phyloP scores from a whole-genome alignment of 2,888 invertebrate genomes.

The Oscheius myriophilus region DNA sequence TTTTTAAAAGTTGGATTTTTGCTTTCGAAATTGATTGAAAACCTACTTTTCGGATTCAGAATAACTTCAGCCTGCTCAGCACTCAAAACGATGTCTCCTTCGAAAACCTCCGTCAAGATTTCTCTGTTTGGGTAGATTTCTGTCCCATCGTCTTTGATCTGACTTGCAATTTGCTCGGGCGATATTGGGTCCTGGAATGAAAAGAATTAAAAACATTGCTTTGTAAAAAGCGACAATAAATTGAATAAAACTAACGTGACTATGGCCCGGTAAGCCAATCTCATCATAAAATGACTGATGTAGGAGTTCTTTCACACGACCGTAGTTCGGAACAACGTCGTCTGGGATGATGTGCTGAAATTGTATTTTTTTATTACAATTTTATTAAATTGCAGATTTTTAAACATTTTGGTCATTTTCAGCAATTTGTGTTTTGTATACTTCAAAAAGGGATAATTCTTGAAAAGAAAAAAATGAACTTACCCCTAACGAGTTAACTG shows the following conservation, averaged over 20 bases:
- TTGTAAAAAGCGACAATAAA: no score
- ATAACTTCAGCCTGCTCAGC: conserved; percentile 62
- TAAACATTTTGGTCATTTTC: no score
- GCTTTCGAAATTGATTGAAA: no score
- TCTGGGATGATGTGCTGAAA: conserved; percentile 51
- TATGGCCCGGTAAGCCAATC: no score
- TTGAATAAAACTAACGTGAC: no score
- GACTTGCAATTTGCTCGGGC: conserved; percentile 11
- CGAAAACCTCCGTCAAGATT: conserved; percentile 62
- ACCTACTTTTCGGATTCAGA: conserved; percentile 50
- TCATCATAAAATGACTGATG: conserved; percentile 54
- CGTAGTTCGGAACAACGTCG: conserved; percentile 57
- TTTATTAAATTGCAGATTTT: no score
- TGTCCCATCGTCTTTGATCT: conserved; percentile 55
- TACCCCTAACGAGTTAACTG: no score
- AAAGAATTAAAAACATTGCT: not conserved
- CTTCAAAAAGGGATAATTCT: no score
- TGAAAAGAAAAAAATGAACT: no score
- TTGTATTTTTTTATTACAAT: no score
- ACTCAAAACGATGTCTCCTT: conserved; percentile 66
- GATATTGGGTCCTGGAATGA: conserved; percentile 39
- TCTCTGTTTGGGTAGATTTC: conserved; percentile 63
- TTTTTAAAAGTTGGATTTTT: no score
- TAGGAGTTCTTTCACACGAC: conserved; percentile 54
- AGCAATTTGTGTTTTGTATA: no score